Base-by-base conservation (phyloP, 53 echinoderm and acorn worm genomes). In the Henricia sp. region DNA sequence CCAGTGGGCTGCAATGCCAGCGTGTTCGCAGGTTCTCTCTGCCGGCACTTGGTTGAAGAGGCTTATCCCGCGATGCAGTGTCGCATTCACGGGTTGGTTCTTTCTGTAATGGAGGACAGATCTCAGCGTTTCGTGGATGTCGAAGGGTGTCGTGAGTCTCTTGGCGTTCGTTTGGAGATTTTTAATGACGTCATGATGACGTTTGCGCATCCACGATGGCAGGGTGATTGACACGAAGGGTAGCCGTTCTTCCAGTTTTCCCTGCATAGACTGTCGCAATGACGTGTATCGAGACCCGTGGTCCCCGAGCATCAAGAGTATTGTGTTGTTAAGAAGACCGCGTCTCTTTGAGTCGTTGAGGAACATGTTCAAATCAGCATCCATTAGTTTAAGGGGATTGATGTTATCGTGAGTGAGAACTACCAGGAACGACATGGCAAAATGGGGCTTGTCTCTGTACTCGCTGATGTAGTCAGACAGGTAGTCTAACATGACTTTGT, bases 161-260 rank as follows among this genome's bases (percentile, higher is more conserved):
- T 90, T 30, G 1, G 55, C 16, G 50, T 90, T 90, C 64, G 19
- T 37, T 43, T 16, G 38, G 5, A 90, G 71, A 65, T 90, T 90
- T 8, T 24, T 33, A 39, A 41, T 62, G 0, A 90, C 27, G 5
- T 37, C 19, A 1, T 85, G 90, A 25, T 82, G 53, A 2, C 16
- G 68, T 12, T 50, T 52, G 43, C 41, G 68, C 36, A 90, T 33
- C 85, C 85, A 85, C n/a, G 63, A 23, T 1, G 90, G 90, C 8
- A 90, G 24, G 9, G 67, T 50, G 37, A 90, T 54, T 1, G 85
- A 90, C 71, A 90, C 52, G 14, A 71, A 86, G 0, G 90, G 90
- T 10, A 90, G 71, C 2, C 90, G 77, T 29, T 90, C 90, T 75
- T 90, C 90, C 14, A 90, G 72, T 57, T 85, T 90, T 35, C 90